Evolutionary conservation across 1,140 invertebrate genomes (phyloP).

Genomic region (Drosophila kanapiae): DNA sequence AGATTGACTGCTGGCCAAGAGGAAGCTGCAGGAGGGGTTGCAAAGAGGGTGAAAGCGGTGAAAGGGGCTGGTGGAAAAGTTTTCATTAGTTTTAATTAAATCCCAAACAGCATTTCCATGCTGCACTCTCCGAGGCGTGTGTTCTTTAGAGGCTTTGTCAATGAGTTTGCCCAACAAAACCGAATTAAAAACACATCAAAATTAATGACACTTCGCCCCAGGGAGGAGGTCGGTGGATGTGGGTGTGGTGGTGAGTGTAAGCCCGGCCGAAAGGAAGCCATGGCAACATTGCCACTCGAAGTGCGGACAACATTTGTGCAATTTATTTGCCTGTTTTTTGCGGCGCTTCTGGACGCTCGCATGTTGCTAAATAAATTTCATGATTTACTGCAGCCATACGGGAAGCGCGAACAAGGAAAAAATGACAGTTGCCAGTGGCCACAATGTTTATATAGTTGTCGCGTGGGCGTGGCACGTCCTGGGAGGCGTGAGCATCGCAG

Average conservation of each 20-base stretch:
- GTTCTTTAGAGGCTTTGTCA: conserved; percentile 71
- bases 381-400: conserved; percentile 72
- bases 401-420: conserved; percentile 46
- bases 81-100: conserved; percentile 84
- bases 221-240: neutral
- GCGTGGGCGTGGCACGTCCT: conserved; percentile 46
- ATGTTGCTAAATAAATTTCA: conserved; percentile 71
- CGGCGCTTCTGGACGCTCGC: conserved; percentile 25
- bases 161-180: conserved; percentile 70
- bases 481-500: conserved; percentile 26
- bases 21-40: neutral
- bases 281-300: conserved; percentile 55
- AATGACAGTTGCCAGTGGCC: conserved; percentile 47
- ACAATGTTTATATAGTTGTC: conserved; percentile 65
- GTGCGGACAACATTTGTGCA: conserved; percentile 60
- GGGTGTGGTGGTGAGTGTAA: neutral
- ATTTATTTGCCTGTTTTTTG: conserved; percentile 62
- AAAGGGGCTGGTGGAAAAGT: conserved; percentile 53
- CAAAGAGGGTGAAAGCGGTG: neutral
- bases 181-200: conserved; percentile 78
- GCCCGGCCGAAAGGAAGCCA: conserved; percentile 26
- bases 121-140: conserved; percentile 23
- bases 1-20: conserved; percentile 62
- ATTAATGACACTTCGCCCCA: conserved; percentile 61
- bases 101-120: conserved; percentile 68